phyloP scores from a whole-genome alignment of 92 coral and sea anemone species.

The Epizoanthus illoricatus region DNA sequence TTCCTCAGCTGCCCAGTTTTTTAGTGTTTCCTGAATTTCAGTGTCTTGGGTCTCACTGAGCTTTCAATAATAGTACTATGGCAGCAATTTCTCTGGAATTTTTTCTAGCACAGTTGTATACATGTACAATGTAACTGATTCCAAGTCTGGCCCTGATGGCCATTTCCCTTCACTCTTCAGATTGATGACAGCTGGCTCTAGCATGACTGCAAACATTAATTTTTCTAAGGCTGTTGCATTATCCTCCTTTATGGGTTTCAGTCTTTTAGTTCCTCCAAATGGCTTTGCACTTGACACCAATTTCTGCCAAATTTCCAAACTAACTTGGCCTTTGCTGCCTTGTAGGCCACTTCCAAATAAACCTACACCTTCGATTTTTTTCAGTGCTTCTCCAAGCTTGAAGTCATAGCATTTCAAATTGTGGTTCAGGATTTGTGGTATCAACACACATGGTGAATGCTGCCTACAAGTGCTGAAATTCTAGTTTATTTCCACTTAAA shows the following conservation, averaged over 20 bases:
- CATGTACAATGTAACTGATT: conserved; percentile 53
- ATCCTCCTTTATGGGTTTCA: conserved; percentile 48
- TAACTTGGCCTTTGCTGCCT: too few species aligned
- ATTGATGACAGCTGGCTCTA: conserved; percentile 54
- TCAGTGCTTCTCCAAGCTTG: too few species aligned
- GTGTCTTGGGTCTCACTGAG: conserved; percentile 34
- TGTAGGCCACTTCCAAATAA: too few species aligned
- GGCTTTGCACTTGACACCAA: too few species aligned
- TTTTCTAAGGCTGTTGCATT: conserved; percentile 53
- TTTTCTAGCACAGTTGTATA: conserved; percentile 50
- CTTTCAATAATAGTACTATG: conserved; percentile 51
- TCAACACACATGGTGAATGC: too few species aligned
- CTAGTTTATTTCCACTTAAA: too few species aligned
- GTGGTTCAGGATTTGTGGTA: too few species aligned
- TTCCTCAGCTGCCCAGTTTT: conserved; percentile 54
- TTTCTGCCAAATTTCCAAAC: too few species aligned
- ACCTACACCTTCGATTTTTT: too few species aligned
- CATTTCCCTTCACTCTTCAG: conserved; percentile 56
- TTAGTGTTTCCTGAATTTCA: conserved; percentile 41
- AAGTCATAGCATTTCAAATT: too few species aligned
- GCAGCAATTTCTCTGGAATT: conserved; percentile 44
- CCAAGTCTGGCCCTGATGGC: conserved; percentile 43
- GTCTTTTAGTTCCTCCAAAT: background rate
- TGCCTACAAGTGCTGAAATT: too few species aligned
- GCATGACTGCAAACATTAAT: conserved; percentile 48